Evolutionary conservation across 2,888 invertebrate genomes (phyloP), one percentile per base, ranked within the genome.

Genomic region (Sabellastarte sp.): DNA sequence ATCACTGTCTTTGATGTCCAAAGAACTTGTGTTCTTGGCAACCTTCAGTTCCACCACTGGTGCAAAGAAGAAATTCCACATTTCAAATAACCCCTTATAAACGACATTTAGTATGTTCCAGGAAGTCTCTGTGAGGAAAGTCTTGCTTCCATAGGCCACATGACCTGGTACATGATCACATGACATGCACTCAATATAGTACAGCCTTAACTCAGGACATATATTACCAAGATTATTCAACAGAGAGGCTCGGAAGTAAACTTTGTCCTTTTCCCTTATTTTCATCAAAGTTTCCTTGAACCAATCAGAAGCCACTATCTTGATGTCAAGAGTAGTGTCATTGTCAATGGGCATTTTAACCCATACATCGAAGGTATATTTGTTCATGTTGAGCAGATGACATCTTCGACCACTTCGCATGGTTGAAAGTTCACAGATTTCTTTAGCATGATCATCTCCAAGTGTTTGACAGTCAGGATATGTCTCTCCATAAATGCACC

Each of bases 261-360:
- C 87, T 62, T 89, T 89, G 80, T 94, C 93, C 1, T 89, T 89
- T 0, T 87, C 85, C 66, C 88, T 87, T 52, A 94, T 84, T 33
- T 88, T 86, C 2, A 89, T 82, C 0, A 92, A 90, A 70, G 90
- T 91, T 79, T 92, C 91, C 1, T 88, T 87, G 78, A 93, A 93
- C 61, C 88, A 86, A 75, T 91, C 86, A 55, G 76, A 88, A n/a
- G 90, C 90, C 0, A 87, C 80, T 0, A 93, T 79, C 1, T 85
- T 82, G 1, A 90, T 86, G 73, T 90, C 70, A 0, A 89, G 87
- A 50, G 88, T 88, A 15, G n/a, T 62, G 5, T 64, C 53, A 4
- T 65, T 32, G 3, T 60, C 67, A 2, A 67, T 62, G 24, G 65
- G 66, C 24, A 77, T 68, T 1, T 41, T 60, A 1, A 78, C 73